Conservation (phyloP, 2,113 vertebrate species). For the Nannospalax galili region DNA sequence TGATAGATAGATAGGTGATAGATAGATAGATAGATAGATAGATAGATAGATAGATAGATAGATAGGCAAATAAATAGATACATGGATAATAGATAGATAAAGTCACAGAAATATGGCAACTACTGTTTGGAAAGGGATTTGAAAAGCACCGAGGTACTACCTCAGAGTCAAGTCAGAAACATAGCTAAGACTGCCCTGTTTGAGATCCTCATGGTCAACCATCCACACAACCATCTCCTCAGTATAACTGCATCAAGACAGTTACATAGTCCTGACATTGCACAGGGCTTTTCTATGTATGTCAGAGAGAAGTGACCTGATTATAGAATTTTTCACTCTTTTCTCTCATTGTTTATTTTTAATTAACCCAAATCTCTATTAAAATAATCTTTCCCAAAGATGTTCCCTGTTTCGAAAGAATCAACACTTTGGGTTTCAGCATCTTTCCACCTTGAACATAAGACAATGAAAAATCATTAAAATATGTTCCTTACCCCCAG, state of each 20-base stretch:
- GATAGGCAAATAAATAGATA: no score
- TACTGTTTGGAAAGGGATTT: not conserved
- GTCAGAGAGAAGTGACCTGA: not conserved
- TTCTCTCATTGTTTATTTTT: not conserved
- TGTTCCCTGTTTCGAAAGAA: not conserved
- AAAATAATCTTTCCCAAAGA: not conserved
- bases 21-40: no score
- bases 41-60: no score
- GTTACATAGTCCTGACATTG: not conserved
- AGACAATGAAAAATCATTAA: not conserved
- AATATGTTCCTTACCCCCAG: not conserved
- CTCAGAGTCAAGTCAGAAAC: not conserved
- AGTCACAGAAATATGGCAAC: not conserved
- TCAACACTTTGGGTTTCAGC: not conserved
- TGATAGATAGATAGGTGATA: no score
- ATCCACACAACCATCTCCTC: not conserved
- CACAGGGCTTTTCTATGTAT: not conserved
- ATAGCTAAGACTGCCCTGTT: no score
- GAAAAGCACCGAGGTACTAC: not conserved
- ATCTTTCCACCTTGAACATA: not conserved
- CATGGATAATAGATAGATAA: no score
- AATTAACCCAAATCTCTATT: rapidly evolving
- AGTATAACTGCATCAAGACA: not conserved
- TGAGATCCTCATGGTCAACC: not conserved
- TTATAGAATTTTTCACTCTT: not conserved